Conservation (phyloP, 2,113 vertebrate genomes). For the Lasiurus borealis region DNA sequence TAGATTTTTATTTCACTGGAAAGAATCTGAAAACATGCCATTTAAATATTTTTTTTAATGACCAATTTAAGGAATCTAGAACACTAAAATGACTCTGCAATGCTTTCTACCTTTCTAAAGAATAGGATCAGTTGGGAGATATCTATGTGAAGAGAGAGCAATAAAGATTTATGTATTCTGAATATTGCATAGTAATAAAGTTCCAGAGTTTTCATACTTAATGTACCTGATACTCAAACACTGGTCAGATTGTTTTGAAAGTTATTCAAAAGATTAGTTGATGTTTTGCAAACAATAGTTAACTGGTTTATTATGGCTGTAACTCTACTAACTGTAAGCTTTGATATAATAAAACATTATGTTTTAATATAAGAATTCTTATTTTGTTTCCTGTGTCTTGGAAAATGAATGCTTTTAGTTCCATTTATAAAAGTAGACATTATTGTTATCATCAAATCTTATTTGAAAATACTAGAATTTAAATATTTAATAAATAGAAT, state of each 20-base stretch:
- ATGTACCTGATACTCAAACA: neutral
- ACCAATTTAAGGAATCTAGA: neutral
- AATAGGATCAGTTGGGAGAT: neutral
- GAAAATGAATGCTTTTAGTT: neutral
- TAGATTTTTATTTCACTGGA: neutral
- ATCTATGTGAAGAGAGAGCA: neutral
- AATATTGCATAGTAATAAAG: neutral
- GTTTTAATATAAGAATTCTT: neutral
- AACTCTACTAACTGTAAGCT: neutral
- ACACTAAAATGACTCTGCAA: neutral
- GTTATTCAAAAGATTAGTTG: neutral
- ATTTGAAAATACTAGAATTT: slow-evolving; percentile 7
- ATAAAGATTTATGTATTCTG: neutral
- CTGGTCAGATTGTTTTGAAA: neutral
- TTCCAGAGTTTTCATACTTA: neutral
- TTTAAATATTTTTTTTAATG: neutral
- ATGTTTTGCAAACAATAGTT: neutral
- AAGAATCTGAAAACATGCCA: neutral
- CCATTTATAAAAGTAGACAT: neutral
- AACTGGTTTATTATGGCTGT: neutral
- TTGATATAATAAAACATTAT: neutral
- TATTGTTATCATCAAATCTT: neutral
- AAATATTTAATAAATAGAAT: slow-evolving; percentile 56
- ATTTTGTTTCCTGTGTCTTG: neutral
- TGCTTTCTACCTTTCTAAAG: neutral